Percentiles rank a stretch among this genome's conserved stretches.
Evolutionary conservation across 2,797 vertebrate genomes (phyloP).

Genomic region (Urocyon cinereoargenteus): DNA sequence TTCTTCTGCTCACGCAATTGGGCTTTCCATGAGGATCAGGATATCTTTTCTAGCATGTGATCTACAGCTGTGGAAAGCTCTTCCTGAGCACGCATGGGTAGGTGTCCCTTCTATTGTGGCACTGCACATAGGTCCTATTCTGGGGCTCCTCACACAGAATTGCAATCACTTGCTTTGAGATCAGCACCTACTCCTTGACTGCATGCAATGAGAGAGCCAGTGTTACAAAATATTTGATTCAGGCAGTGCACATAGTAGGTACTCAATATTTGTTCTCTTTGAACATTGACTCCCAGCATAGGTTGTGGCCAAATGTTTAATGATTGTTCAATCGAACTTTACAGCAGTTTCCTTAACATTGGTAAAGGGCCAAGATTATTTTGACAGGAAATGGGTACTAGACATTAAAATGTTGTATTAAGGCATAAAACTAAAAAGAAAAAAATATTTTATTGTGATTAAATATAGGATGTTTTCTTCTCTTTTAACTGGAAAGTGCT

Average conservation of each 20-base stretch:
- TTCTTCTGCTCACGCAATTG: constrained; percentile 65
- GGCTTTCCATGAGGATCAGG: background rate
- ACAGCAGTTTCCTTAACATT: background rate
- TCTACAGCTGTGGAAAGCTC: background rate
- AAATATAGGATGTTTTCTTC: background rate
- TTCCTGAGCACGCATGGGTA: background rate
- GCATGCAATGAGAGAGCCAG: background rate
- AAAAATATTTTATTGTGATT: background rate
- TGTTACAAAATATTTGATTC: background rate
- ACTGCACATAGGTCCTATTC: background rate
- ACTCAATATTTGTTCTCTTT: background rate
- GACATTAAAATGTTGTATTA: background rate
- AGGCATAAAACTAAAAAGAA: background rate
- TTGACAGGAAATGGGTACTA: background rate
- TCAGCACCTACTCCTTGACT: background rate
- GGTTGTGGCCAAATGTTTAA: background rate
- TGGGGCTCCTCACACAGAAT: fast-evolving
- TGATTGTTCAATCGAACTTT: background rate
- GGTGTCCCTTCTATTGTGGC: background rate
- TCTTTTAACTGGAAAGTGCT: background rate
- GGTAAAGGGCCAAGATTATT: background rate
- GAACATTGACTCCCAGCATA: background rate
- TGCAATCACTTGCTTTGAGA: background rate
- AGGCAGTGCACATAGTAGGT: background rate
- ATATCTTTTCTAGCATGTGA: background rate